A percentile compares a stretch with the other conserved stretches of the same genome.
Conservation (phyloP, 1,140 invertebrate genomes). For the Psix sp. region DNA sequence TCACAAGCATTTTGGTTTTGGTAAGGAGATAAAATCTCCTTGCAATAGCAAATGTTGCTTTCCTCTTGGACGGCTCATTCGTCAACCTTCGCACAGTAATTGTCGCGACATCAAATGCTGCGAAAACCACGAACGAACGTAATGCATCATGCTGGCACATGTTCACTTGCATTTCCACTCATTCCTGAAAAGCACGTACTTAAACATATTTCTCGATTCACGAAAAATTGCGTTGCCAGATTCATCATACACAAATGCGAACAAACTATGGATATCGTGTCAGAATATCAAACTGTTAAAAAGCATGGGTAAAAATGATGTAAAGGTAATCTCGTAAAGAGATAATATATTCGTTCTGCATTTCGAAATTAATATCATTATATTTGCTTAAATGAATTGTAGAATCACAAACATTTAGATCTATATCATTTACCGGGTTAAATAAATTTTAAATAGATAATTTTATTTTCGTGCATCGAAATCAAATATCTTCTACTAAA, state of each 20-base stretch:
- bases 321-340: conserved; percentile 9
- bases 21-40: conserved; percentile 33
- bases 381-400: too few species aligned
- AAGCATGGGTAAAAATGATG: conserved; percentile 13
- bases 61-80: conserved; percentile 42
- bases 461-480: too few species aligned
- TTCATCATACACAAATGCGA: conserved; percentile 31
- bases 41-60: conserved; percentile 41
- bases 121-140: conserved; percentile 33
- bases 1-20: conserved; percentile 41
- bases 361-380: conserved; percentile 4
- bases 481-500: too few species aligned
- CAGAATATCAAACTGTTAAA: conserved; percentile 10
- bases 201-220: conserved; percentile 41
- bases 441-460: too few species aligned
- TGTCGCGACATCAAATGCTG: conserved; percentile 54
- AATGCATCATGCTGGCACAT: conserved; percentile 5
- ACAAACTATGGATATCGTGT: conserved; percentile 17
- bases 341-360: conserved; percentile 11
- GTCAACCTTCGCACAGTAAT: conserved; percentile 65
- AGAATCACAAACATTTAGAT: too few species aligned
- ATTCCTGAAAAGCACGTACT: conserved; percentile 35
- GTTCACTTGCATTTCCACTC: conserved; percentile 9
- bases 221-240: conserved; percentile 47
- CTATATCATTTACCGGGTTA: too few species aligned